A percentile compares a stretch with the other conserved stretches of the same genome.
These are phyloP conservation scores for Cryptocephalus primarius DNA, from an alignment of 2,888 invertebrate genomes.

Conservation along the genomic window DNA sequence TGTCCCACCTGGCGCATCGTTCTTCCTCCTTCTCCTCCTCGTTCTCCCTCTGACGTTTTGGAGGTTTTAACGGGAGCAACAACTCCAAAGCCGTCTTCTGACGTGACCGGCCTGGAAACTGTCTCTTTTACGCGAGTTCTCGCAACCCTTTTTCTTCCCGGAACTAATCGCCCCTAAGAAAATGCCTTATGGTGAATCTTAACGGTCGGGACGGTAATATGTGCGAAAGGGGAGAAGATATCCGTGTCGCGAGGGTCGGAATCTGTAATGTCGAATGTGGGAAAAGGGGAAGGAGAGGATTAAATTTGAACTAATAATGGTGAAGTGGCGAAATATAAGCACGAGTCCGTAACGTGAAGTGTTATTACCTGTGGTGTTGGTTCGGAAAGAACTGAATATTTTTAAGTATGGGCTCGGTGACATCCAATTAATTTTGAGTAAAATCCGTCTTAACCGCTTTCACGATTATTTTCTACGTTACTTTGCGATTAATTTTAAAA, in stretches of 20 bases:
- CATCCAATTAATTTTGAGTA: too few relatives aligned
- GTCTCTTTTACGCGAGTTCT: slow-evolving; percentile 22
- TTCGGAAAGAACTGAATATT: too few relatives aligned
- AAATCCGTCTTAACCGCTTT: too few relatives aligned
- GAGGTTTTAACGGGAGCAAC: slow-evolving; percentile 10
- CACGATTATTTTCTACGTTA: too few relatives aligned
- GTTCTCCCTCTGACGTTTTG: too few relatives aligned
- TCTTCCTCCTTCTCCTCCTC: too few relatives aligned
- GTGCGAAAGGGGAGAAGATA: slow-evolving; percentile 6
- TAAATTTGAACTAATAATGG: too few relatives aligned
- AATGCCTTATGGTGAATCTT: slow-evolving; percentile 18
- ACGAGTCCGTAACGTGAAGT: too few relatives aligned
- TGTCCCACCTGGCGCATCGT: slow-evolving; percentile 29
- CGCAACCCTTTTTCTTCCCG: slow-evolving; percentile 21
- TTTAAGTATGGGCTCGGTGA: too few relatives aligned
- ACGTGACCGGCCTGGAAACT: slow-evolving; percentile 33
- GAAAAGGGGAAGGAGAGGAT: neutral
- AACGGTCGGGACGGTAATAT: slow-evolving; percentile 15
- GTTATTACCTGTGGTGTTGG: too few relatives aligned
- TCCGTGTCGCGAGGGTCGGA: neutral
- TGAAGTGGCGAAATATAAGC: too few relatives aligned
- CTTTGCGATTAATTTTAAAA: too few relatives aligned
- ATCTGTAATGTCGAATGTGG: neutral
- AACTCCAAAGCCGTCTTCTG: slow-evolving; percentile 33
- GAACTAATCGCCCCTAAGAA: slow-evolving; percentile 20